Evolutionary conservation across 2,888 invertebrate genomes (phyloP).

Genomic region (Allolobophora icterica): DNA sequence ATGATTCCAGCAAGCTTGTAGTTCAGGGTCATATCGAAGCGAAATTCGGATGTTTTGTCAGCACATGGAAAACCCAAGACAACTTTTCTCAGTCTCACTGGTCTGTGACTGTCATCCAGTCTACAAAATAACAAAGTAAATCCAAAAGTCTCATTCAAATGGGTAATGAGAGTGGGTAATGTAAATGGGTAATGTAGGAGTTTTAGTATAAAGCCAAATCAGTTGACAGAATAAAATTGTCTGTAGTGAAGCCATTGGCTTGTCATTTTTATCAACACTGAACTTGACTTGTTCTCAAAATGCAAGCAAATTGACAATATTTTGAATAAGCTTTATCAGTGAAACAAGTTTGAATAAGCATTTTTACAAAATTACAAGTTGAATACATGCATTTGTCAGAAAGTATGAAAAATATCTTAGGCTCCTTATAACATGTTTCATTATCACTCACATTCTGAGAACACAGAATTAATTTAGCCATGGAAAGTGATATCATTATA

Average conservation of each 20-base stretch:
- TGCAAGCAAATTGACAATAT: background rate
- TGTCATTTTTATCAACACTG: no score
- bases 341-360: background rate
- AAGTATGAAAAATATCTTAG: background rate
- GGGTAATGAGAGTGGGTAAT: no score
- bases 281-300: background rate
- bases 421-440: background rate
- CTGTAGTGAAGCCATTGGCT: no score
- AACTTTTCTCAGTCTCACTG: slow-evolving; percentile 76
- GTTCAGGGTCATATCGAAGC: slow-evolving; percentile 79
- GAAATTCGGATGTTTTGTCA: slow-evolving; percentile 72
- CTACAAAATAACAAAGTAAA: slow-evolving; percentile 63
- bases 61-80: slow-evolving; percentile 76
- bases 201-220: no score
- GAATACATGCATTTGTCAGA: background rate
- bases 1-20: slow-evolving; percentile 77
- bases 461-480: background rate
- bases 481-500: background rate
- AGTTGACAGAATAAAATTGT: no score
- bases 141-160: background rate
- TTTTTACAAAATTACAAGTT: background rate
- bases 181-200: no score
- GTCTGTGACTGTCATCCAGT: slow-evolving; percentile 76
- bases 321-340: background rate
- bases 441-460: background rate